Evolutionary conservation across 1,140 invertebrate species (phyloP).

Genomic region (Aphelenchoides fujianensis): DNA sequence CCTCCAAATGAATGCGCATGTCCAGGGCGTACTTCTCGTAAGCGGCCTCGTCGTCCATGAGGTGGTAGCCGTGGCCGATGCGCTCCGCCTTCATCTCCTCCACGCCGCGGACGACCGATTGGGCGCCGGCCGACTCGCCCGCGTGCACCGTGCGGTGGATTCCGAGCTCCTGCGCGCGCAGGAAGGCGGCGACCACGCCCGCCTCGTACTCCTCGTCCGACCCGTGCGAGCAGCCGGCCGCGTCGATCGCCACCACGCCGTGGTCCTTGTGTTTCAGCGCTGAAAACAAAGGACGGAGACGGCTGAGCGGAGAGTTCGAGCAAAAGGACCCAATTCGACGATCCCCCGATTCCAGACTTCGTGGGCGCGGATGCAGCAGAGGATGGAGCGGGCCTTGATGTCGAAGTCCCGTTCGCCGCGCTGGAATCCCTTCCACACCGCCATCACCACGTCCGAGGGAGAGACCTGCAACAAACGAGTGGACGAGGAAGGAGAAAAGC

Average conservation of each 20-base stretch:
- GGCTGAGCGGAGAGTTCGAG: constrained; percentile 33
- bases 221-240: constrained; percentile 66
- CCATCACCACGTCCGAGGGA: constrained; percentile 64
- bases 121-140: constrained; percentile 66
- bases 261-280: constrained; percentile 50
- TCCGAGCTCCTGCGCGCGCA: constrained; percentile 63
- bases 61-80: constrained; percentile 70
- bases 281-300: too few relatives aligned
- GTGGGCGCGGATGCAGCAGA: constrained; percentile 57
- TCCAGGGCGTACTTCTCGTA: constrained; percentile 64
- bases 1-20: constrained; percentile 66
- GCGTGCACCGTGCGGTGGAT: constrained; percentile 69
- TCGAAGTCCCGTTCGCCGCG: constrained; percentile 66
- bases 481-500: neutral
- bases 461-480: constrained; percentile 47
- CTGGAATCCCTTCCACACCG: constrained; percentile 64
- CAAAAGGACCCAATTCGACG: constrained; percentile 66
- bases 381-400: constrained; percentile 66
- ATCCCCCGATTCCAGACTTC: constrained; percentile 66
- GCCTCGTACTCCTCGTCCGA: constrained; percentile 56
- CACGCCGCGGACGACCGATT: constrained; percentile 65
- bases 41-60: constrained; percentile 65
- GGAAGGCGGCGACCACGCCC: constrained; percentile 57
- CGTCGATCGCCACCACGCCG: constrained; percentile 70
- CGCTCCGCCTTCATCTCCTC: constrained; percentile 67